Evolutionary conservation across 30 jellyfish, hydroid and myxozoan genomes (phyloP), one percentile per base, ranked within the genome.

Genomic region (Turritopsis rubra): DNA sequence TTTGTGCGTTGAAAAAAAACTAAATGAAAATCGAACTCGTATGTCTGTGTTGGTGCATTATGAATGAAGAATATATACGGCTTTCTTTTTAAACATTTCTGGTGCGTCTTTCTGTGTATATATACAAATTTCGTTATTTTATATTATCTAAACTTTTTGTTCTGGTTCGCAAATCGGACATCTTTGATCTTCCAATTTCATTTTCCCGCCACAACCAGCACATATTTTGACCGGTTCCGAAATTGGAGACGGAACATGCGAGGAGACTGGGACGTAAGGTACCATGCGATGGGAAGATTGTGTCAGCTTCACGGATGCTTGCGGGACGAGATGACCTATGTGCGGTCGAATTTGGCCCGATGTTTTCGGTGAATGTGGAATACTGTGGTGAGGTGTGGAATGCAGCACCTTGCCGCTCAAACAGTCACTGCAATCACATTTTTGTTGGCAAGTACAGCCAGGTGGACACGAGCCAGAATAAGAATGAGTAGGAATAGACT

Each of bases 151-250:
- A 3, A 41, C 60, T 68, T 89, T 84, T 28, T 81, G 95, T 27
- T 93, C 99, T 52, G 99, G 99, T 54, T 93, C 99, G 86, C 99
- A 93, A 4, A 87, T 93, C 24, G 99, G 99, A 72, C 99, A 93
- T 71, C 99, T 85, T 54, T 88, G 97, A 72, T 93, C 99, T 82
- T 93, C 99, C 24, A 93, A 91, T 52, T 93, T 93, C 99, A 93
- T 93, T 66, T 88, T 93, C 21, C 99, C 99, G 25, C 99, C 97
- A 68, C 99, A 93, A 8, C 99, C 99, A 26, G 99, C 99, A 75
- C 99, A 93, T 8, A 93, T 93, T 79, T 93, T 93, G 28, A 93
- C 99, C 54, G 99, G 99, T 52, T 93, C 99, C 28, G 91, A 72
- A 86, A 88, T 82, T 81, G 95, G 96, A 75, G 85, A 80, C 20